Evolutionary conservation across 53 echinoderm and acorn worm species (phyloP), one percentile per base, ranked within the genome.

Genomic region (Astropecten irregularis): DNA sequence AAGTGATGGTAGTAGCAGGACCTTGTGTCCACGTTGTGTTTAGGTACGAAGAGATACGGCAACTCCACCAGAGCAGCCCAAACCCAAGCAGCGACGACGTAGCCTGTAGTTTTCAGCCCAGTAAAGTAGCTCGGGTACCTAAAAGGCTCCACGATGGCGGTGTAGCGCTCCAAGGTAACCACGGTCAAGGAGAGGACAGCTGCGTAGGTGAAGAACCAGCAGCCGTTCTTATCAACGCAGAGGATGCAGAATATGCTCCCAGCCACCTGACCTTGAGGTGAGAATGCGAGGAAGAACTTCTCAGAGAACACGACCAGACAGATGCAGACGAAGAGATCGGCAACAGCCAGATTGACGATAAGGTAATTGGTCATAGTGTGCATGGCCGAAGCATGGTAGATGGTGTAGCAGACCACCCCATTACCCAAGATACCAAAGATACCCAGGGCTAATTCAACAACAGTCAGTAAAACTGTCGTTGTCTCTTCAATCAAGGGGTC

Each of bases 301-400:
- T 73, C 88, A 59, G 89, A 83, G 23, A 95, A 37, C 2, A 84
- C 48, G 15, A 90, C 84, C 2, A 87, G n/a, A 19, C 83, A 55
- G 19, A 92, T 32, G 39, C 87, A 92, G 5, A 92, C 90, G 3
- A 88, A 51, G 2, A 95, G 68, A 53, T 95, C 95, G 2, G 90
- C 90, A 0, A 88, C 27, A 18, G 95, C 95, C 28, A 95, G 63
- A 40, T 89, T 87, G 62, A 87, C 65, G 46, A 95, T 90, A 50
- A 95, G 83, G 57, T 92, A 95, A 76, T 95, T 95, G 31, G 95
- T 95, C 7, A 90, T 60, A 22, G 74, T 92, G 49, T 95, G 92
- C 44, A 95, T 85, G 46, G 77, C 86, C 34, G 63, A 92, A n/a
- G 90, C 92, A 15, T 84, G 65, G 71, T 87, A 48, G 48, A 95